Conservation (phyloP, 2,888 invertebrate genomes). For the Tinea pellionella region DNA sequence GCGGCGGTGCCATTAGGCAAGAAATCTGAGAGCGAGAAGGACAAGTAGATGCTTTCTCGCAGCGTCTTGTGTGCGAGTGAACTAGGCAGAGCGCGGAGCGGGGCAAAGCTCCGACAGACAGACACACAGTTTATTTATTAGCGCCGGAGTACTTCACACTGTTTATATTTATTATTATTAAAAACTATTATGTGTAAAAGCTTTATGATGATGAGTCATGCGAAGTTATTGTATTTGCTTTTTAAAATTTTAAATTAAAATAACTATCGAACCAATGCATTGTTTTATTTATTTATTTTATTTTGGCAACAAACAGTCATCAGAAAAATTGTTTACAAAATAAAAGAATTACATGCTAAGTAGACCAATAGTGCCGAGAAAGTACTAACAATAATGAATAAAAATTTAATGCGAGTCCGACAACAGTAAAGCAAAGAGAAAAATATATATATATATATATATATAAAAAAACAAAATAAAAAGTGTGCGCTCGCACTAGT, state of each 20-base stretch:
- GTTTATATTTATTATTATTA: slow-evolving; percentile 64
- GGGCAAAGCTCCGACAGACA: slow-evolving; percentile 60
- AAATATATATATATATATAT: too few species aligned
- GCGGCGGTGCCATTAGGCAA: slow-evolving; percentile 90
- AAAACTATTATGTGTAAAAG: slow-evolving; percentile 62
- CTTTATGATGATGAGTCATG: slow-evolving; percentile 65
- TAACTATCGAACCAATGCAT: slow-evolving; percentile 50
- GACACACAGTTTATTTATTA: slow-evolving; percentile 25
- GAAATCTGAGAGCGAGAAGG: slow-evolving; percentile 86
- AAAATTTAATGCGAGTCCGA: too few species aligned
- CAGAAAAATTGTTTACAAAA: too few species aligned
- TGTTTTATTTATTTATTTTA: slow-evolving; percentile 26
- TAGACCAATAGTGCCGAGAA: too few species aligned
- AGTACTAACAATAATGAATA: too few species aligned
- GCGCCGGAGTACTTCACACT: slow-evolving; percentile 45
- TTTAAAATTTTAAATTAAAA: slow-evolving; percentile 70
- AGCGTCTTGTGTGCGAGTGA: slow-evolving; percentile 73
- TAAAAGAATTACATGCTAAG: too few species aligned
- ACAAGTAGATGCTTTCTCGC: slow-evolving; percentile 73
- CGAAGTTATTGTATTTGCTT: slow-evolving; percentile 69
- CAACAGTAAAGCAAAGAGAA: too few species aligned
- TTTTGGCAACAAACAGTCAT: too few species aligned
- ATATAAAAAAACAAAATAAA: too few species aligned
- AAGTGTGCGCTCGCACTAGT: too few species aligned
- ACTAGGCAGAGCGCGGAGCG: slow-evolving; percentile 51